A percentile compares a stretch with the other conserved stretches of the same genome.
Conservation (phyloP, 2,113 vertebrate genomes). For the Protobothrops flavoviridis region DNA sequence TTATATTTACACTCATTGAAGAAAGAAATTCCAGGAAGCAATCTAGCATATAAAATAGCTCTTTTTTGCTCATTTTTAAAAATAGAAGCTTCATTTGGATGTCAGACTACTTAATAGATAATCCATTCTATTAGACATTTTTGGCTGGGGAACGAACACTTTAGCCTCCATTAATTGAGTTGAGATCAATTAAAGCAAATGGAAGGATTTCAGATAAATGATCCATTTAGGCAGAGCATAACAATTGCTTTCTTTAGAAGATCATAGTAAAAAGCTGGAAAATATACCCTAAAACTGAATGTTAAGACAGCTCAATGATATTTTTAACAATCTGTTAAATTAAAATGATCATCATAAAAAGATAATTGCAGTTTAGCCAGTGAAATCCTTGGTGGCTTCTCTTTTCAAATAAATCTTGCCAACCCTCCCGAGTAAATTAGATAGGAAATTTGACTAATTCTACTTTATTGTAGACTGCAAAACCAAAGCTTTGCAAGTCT, state of each 20-base stretch:
- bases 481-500: not conserved
- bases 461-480: not conserved
- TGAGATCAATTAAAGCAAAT: not conserved
- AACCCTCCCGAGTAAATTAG: not conserved
- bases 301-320: constrained; percentile 7
- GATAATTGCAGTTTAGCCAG: not conserved
- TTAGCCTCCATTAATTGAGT: not conserved
- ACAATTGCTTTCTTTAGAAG: not conserved
- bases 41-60: not conserved
- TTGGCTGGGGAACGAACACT: constrained; percentile 4
- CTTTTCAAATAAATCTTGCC: not conserved
- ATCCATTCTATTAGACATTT: not conserved
- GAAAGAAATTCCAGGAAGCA: constrained; percentile 12
- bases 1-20: constrained; percentile 32
- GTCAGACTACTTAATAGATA: not conserved
- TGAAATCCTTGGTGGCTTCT: not conserved
- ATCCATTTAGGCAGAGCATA: constrained; percentile 20
- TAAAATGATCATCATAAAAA: not conserved
- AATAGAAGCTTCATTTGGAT: constrained; percentile 7
- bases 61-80: constrained; percentile 18
- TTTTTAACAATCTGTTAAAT: not conserved
- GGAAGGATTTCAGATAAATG: constrained; percentile 32
- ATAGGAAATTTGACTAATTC: not conserved
- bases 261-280: constrained; percentile 9
- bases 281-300: not conserved